Percentiles rank a stretch among this genome's conserved stretches.
phyloP scores from a whole-genome alignment of 2,113 vertebrate genomes.

The Aleadryas rufinucha region DNA sequence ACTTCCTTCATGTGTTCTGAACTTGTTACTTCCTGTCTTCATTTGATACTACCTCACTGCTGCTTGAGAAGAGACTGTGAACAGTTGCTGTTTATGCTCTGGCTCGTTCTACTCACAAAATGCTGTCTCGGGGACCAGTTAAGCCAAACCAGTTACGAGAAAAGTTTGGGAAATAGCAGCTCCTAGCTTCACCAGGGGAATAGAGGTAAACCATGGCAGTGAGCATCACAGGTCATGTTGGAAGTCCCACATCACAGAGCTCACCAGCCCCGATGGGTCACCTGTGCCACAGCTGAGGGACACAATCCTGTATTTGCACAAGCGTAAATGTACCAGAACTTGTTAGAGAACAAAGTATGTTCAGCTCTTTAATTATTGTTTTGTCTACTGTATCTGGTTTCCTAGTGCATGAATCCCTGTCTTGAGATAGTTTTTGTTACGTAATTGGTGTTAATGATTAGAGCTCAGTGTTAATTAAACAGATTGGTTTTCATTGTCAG shows the following conservation, averaged over 20 bases:
- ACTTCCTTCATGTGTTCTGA: neutral
- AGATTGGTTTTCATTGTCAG: slow-evolving; percentile 27
- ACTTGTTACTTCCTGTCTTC: neutral
- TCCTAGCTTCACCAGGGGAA: neutral
- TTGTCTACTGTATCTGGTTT: slow-evolving; percentile 5
- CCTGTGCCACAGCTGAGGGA: neutral
- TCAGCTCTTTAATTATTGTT: neutral
- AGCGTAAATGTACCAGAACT: neutral
- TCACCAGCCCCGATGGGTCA: neutral
- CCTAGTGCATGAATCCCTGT: neutral
- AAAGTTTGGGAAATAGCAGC: neutral
- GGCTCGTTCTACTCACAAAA: neutral
- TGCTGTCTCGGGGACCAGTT: neutral
- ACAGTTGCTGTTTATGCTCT: neutral
- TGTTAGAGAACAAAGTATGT: neutral
- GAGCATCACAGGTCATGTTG: neutral
- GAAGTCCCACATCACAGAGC: neutral
- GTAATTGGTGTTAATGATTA: neutral
- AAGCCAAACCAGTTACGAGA: neutral
- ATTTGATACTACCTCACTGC: neutral
- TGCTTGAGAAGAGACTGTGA: neutral
- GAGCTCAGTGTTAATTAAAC: slow-evolving; percentile 29
- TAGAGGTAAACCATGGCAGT: neutral
- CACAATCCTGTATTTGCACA: neutral
- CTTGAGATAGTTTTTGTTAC: slow-evolving; percentile 30